Base-by-base conservation (phyloP, 92 coral and sea anemone species). In the Actinernus sp. region DNA sequence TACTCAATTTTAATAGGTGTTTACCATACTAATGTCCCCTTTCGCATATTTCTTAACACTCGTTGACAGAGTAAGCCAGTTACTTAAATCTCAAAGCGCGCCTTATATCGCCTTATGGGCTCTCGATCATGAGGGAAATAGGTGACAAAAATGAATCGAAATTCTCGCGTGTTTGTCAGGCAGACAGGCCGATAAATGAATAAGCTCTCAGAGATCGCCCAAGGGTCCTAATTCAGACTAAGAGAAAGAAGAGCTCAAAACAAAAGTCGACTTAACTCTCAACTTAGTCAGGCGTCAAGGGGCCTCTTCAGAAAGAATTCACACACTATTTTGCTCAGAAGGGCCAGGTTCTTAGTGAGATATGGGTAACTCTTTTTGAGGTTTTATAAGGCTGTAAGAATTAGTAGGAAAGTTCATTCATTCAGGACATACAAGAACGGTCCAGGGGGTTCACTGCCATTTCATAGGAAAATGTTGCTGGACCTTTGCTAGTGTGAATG, bases 201-300 rank as follows among this genome's bases (percentile, higher is more conserved):
- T 68, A 68, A 52, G 76, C 54, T 68, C 76, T 53, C 58, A 26
- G 26, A 56, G 24, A 70, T 70, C 58, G 78, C 78, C 78, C 78
- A 70, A 70, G 78, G 78, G 66, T 57, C 23, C 36, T 70, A 70
- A 61, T 57, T 57, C 78, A 55, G 54, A 57, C 31, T 51, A 32
- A 44, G 45, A 30, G 66, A 70, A 70, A 68, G 52, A 68, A 55
- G 58, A 54, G 78, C 38, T 54, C 56, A 55, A 70, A 31, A 70
- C 78, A 70, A 70, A 70, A 70, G 57, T 58, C 56, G 76, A 54
- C 76, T 68, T 51, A 57, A 70, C 56, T 70, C 76, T 68, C 57
- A 70, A 44, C 66, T 36, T 57, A 52, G 61, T 12, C 45, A 31
- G 37, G 50, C 78, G 78, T 70, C 78, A 70, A 70, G 78, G 19